Percentiles rank a stretch among this genome's conserved stretches.
phyloP scores from a whole-genome alignment of 2,797 vertebrate species.

The Neosilurus mollespiculum region DNA sequence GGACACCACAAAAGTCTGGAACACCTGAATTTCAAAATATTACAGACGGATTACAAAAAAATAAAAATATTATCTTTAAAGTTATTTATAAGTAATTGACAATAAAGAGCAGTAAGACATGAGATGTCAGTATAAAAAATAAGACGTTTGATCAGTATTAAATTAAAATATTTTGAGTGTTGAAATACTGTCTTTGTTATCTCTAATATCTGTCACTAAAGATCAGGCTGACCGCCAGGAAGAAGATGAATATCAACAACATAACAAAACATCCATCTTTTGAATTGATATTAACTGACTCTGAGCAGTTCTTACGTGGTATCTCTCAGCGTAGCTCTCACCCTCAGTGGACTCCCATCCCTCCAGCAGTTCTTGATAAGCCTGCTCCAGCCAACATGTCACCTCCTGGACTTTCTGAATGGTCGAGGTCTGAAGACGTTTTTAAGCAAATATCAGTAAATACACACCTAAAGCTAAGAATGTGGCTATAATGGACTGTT shows the following conservation, averaged over 20 bases:
- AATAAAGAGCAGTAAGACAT: neutral
- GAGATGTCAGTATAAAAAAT: neutral
- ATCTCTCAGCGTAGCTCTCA: conserved; percentile 81
- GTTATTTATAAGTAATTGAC: neutral
- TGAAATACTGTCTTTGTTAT: neutral
- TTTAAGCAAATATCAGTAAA: neutral
- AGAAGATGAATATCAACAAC: neutral
- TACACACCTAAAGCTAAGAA: neutral
- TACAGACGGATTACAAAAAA: conserved; percentile 6
- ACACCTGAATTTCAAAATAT: conserved; percentile 63
- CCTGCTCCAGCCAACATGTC: conserved; percentile 79
- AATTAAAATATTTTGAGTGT: neutral
- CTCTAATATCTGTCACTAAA: neutral
- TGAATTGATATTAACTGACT: neutral
- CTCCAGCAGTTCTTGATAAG: conserved; percentile 81
- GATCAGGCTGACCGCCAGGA: neutral
- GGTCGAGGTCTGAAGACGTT: conserved; percentile 59
- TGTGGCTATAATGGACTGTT: no score
- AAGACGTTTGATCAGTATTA: neutral
- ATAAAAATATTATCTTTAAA: neutral
- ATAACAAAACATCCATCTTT: neutral
- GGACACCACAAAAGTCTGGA: conserved; percentile 85
- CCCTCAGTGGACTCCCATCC: conserved; percentile 79
- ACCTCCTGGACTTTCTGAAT: conserved; percentile 78
- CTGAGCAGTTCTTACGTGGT: conserved; percentile 72